A percentile compares a stretch with the other conserved stretches of the same genome.
Evolutionary conservation across 2,113 vertebrate genomes (phyloP).

Genomic region (Boleophthalmus pectinirostris): DNA sequence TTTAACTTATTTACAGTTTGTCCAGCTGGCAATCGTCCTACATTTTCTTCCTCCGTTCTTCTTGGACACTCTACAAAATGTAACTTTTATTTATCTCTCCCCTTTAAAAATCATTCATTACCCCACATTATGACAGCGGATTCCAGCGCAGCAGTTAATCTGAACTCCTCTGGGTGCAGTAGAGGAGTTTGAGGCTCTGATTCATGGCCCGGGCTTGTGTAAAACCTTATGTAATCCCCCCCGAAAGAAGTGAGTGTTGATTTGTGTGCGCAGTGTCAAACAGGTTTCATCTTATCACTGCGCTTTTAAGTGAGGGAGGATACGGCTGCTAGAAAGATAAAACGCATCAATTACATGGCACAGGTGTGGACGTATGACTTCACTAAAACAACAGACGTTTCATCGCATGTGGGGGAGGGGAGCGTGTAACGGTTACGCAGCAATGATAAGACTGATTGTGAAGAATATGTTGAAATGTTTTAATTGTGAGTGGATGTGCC

Average conservation of each 20-base stretch:
- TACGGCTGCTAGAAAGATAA: not conserved
- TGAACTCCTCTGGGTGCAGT: conserved; percentile 1
- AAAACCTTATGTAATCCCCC: conserved; percentile 5
- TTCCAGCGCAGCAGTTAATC: conserved; percentile 24
- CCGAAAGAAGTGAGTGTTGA: conserved; percentile 6
- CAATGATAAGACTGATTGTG: not conserved
- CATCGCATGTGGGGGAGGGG: not conserved
- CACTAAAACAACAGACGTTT: conserved; percentile 5
- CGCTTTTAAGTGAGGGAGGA: conserved; percentile 1
- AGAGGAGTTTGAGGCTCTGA: conserved; percentile 16
- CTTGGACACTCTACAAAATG: conserved; percentile 30
- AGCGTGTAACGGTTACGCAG: not conserved
- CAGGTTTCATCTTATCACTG: not conserved
- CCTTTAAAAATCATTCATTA: too few relatives aligned
- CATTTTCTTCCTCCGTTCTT: conserved; percentile 33
- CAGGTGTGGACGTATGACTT: not conserved
- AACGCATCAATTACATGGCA: not conserved
- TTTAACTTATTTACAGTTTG: conserved; percentile 50
- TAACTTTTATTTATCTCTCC: too few relatives aligned
- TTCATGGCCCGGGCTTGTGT: conserved; percentile 31
- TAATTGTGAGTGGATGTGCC: too few relatives aligned
- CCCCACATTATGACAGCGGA: conserved; percentile 10
- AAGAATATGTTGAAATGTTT: not conserved
- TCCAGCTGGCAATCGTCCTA: conserved; percentile 24
- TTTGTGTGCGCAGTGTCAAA: not conserved